A percentile compares a stretch with the other conserved stretches of the same genome.
phyloP scores from a whole-genome alignment of 1,140 invertebrate species.

The Caenorhabditis latens region DNA sequence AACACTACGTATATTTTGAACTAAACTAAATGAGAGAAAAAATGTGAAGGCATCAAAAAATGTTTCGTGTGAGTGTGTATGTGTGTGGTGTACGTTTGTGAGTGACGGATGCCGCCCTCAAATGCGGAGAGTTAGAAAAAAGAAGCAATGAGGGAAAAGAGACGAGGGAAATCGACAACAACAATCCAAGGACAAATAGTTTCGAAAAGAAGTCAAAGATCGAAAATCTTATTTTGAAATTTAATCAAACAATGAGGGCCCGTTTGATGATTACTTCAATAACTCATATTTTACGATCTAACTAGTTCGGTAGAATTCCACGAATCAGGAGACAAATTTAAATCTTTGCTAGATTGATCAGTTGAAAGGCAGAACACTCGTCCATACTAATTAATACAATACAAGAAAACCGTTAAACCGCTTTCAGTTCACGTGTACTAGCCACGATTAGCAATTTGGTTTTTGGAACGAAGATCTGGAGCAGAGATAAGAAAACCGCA shows the following conservation, averaged over 20 bases:
- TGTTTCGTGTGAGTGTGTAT: not conserved
- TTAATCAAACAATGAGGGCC: not conserved
- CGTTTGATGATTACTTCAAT: too few relatives aligned
- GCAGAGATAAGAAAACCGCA: too few relatives aligned
- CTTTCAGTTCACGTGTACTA: too few relatives aligned
- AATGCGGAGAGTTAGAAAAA: slow-evolving; percentile 7
- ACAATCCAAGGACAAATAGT: slow-evolving; percentile 13
- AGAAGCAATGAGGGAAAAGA: slow-evolving; percentile 52
- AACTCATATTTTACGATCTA: too few relatives aligned
- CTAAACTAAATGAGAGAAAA: not conserved
- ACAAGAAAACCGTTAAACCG: too few relatives aligned
- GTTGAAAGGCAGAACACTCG: too few relatives aligned
- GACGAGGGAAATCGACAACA: not conserved
- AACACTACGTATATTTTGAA: not conserved
- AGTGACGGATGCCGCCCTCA: slow-evolving; percentile 52
- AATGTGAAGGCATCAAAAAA: slow-evolving; percentile 32
- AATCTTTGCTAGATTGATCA: too few relatives aligned
- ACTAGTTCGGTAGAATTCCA: too few relatives aligned
- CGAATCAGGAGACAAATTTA: too few relatives aligned
- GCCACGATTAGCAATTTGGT: too few relatives aligned
- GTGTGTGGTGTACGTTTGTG: not conserved
- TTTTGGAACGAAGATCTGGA: not conserved
- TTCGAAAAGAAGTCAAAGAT: slow-evolving; percentile 17
- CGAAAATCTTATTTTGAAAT: slow-evolving; percentile 9
- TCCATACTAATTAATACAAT: too few relatives aligned